Evolutionary conservation across 2,113 vertebrate genomes (phyloP), one percentile per base, ranked within the genome.

Genomic region (Siphamia tubifer): DNA sequence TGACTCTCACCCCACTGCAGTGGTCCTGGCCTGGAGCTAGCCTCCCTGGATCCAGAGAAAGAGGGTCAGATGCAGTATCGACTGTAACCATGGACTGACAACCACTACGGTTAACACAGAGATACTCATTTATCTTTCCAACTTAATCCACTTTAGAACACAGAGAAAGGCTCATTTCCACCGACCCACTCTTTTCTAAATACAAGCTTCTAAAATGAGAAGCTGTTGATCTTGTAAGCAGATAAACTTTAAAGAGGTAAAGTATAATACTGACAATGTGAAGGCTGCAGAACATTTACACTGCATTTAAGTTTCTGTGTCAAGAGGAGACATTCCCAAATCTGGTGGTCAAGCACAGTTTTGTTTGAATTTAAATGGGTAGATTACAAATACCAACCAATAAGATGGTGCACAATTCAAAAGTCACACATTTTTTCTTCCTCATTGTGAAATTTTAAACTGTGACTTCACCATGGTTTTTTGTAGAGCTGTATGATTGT

Each of bases 1-100:
- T 90, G 56, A 95, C 93, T 55, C 61, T 82, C 42, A 99, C 87
- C 1, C 96, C 95, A 1, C 94, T 96, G 81, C 96, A 99, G 69
- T 93, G 93, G 19, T 87, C 89, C 35, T 84, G 51, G 16, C 83
- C 87, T 0, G 95, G 94, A 8, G 74, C 81, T 34, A 98, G 85
- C 28, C 91, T 88, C 62, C 91, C 98, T 99, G 86, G 5, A 56
- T 21, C 4, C 36, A 44, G 23, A 54, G 23, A 24, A 45, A 32
- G n/a, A 56, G 24, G 4, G n/a, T 47, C 34, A 51, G n/a, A 24
- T 39, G 27, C 30, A 64, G 49, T 24, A 53, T n/a, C n/a, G n/a
- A n/a, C n/a, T n/a, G n/a, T 17, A 9, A 68, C 35, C 6, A 54
- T 27, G 40, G 16, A 57, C 32, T 52, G 62, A 74, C 40, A 52